These are phyloP conservation scores for Anolis sagrei DNA, from an alignment of 2,113 vertebrate species.

Conservation along the genomic window DNA sequence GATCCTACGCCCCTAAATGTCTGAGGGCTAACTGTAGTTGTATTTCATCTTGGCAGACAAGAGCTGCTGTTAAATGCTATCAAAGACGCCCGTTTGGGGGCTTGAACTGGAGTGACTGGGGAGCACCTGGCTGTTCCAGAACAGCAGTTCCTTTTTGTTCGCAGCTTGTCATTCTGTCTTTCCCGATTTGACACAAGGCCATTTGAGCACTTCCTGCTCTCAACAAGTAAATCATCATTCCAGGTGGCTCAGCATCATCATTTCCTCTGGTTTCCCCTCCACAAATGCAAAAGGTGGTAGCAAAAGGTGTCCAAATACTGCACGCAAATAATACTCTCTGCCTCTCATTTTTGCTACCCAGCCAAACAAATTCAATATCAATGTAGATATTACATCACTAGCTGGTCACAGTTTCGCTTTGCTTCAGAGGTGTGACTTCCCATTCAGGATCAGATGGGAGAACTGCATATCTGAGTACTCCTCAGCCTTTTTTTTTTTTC, in stretches of 20 bases:
- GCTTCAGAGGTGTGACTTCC: not conserved
- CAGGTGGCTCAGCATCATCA: not conserved
- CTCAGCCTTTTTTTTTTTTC: too few species aligned
- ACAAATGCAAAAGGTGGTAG: not conserved
- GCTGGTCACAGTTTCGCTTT: not conserved
- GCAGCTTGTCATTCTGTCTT: not conserved
- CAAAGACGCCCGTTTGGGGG: not conserved
- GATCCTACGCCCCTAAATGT: too few species aligned
- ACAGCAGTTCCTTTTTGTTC: not conserved
- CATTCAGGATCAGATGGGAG: not conserved
- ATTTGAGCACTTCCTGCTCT: constrained; percentile 18
- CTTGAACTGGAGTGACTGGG: not conserved
- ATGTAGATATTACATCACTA: not conserved
- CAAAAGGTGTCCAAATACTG: not conserved
- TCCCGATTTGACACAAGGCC: not conserved
- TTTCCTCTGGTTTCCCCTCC: constrained; percentile 7
- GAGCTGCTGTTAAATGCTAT: not conserved
- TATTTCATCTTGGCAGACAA: too few species aligned
- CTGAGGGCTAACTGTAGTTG: too few species aligned
- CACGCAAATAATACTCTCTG: rapidly evolving
- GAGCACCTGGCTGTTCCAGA: not conserved
- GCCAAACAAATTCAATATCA: not conserved
- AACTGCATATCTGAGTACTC: not conserved
- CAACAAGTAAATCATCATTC: not conserved
- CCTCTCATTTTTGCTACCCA: not conserved